These are phyloP conservation scores for Malurus alboscapulatus DNA, from an alignment of 2,113 vertebrate species.

Conservation along the genomic window DNA sequence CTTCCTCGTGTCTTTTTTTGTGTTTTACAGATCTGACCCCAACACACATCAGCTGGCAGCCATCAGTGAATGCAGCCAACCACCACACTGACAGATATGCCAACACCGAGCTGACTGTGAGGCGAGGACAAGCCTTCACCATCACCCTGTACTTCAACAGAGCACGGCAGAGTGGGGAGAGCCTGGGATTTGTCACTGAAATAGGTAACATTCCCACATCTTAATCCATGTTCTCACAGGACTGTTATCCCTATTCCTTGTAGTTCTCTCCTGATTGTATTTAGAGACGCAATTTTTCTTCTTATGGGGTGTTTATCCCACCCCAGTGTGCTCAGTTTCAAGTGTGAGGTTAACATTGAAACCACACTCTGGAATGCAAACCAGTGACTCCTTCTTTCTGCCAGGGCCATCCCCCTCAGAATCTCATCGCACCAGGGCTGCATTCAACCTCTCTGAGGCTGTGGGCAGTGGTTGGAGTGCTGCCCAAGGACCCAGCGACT, in stretches of 20 bases:
- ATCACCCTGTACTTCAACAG: slow-evolving; percentile 69
- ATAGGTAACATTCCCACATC: slow-evolving; percentile 61
- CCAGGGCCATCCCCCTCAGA: slow-evolving; percentile 77
- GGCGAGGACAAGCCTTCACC: slow-evolving; percentile 68
- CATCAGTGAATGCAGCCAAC: slow-evolving; percentile 15
- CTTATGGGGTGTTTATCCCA: not conserved
- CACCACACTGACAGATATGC: slow-evolving; percentile 72
- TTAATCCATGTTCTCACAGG: not conserved
- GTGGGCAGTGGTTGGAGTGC: slow-evolving; percentile 59
- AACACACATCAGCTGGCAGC: slow-evolving; percentile 71
- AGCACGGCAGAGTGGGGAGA: slow-evolving; percentile 43
- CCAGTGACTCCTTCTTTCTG: not conserved
- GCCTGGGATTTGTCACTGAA: slow-evolving; percentile 68
- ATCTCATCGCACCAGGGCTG: slow-evolving; percentile 70
- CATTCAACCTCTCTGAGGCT: slow-evolving; percentile 44
- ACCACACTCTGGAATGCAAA: not conserved
- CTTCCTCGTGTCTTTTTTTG: not conserved
- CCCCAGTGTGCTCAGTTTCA: not conserved
- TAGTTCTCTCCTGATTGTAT: not conserved
- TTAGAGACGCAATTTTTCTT: not conserved
- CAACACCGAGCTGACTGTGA: slow-evolving; percentile 50
- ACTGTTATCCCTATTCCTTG: not conserved
- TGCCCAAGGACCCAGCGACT: not conserved
- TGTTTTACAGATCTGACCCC: slow-evolving; percentile 48
- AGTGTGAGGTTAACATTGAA: not conserved